Evolutionary conservation across 2,797 vertebrate genomes (phyloP).

Genomic region (Argyrosomus regius): DNA sequence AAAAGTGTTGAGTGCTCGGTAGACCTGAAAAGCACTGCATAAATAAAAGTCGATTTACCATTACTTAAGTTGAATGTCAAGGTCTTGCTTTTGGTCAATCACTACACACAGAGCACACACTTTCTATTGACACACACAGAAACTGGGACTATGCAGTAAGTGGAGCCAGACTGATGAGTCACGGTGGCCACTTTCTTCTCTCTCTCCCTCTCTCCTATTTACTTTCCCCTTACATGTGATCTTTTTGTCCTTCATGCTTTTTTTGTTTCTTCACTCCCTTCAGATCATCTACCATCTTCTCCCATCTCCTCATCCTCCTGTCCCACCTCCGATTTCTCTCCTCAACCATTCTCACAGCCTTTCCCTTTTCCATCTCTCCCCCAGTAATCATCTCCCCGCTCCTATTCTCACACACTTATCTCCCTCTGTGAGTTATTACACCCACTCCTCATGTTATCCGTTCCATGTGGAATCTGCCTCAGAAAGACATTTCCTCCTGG

Average conservation of each 20-base stretch:
- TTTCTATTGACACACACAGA: conserved; percentile 11
- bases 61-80: conserved; percentile 9
- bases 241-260: conserved; percentile 6
- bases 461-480: conserved; percentile 45
- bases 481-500: conserved; percentile 46
- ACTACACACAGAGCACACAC: conserved; percentile 12
- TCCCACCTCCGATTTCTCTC: conserved; percentile 10
- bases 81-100: conserved; percentile 12
- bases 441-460: conserved; percentile 49
- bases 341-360: conserved; percentile 30
- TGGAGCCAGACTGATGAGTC: conserved; percentile 60
- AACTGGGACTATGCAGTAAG: conserved; percentile 34
- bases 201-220: conserved; percentile 11
- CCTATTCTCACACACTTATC: conserved; percentile 49
- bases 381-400: not conserved
- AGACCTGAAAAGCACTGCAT: too few relatives aligned
- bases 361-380: not conserved
- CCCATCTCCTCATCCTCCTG: conserved; percentile 3
- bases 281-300: conserved; percentile 10
- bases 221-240: conserved; percentile 14
- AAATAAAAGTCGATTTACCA: too few relatives aligned
- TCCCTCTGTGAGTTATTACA: conserved; percentile 62
- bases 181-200: conserved; percentile 38
- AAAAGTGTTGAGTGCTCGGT: too few relatives aligned
- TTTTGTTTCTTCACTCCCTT: conserved; percentile 11